A percentile compares a stretch with the other conserved stretches of the same genome.
These are phyloP conservation scores for Catagonus wagneri DNA, from an alignment of 2,113 vertebrate species.

Conservation along the genomic window DNA sequence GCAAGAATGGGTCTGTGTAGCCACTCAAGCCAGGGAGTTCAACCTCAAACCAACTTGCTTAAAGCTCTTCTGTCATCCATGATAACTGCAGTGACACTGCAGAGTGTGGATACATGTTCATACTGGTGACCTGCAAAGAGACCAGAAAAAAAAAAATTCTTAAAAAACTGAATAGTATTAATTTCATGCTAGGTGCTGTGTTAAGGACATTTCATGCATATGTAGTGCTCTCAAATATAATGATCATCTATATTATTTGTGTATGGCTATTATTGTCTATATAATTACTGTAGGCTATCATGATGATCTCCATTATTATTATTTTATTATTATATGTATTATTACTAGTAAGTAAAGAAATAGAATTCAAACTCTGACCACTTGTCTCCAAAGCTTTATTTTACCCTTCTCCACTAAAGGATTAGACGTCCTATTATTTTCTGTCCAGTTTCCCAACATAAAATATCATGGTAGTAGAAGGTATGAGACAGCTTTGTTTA, in stretches of 20 bases:
- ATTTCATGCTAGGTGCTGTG: neutral
- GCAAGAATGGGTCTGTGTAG: slow-evolving; percentile 30
- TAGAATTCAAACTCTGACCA: neutral
- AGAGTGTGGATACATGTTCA: neutral
- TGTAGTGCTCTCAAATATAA: neutral
- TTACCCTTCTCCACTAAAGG: neutral
- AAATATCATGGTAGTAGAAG: neutral
- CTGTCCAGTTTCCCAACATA: neutral
- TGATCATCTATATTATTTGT: neutral
- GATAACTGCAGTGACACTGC: neutral
- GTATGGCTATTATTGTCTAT: neutral
- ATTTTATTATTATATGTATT: neutral
- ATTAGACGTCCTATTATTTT: neutral
- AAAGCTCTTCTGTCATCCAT: neutral
- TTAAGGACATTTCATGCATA: neutral
- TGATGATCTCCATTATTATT: neutral
- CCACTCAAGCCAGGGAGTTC: slow-evolving; percentile 14
- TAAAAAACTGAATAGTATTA: neutral
- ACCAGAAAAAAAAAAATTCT: neutral
- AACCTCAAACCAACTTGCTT: slow-evolving; percentile 47
- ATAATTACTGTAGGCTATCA: neutral
- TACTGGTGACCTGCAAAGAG: neutral
- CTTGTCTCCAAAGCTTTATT: neutral
- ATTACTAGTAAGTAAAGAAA: neutral
- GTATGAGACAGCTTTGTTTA: neutral